Conservation (phyloP, 2,888 invertebrate species). For the Agrilus mali region DNA sequence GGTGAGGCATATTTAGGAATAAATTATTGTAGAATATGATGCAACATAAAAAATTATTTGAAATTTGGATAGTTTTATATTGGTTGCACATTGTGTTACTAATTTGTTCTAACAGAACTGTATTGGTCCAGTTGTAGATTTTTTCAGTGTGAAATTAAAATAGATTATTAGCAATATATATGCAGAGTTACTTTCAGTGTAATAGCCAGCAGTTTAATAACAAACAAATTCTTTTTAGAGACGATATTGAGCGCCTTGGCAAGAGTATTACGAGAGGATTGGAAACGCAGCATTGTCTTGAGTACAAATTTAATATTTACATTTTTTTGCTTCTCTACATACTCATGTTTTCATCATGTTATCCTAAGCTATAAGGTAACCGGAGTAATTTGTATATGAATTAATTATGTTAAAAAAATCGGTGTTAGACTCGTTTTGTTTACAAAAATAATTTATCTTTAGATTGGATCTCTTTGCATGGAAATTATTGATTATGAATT, state of each 20-base stretch:
- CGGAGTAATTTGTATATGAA: no score
- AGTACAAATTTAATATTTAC: slow-evolving; percentile 94
- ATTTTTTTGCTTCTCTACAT: slow-evolving; percentile 95
- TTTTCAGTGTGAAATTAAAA: no score
- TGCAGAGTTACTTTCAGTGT: no score
- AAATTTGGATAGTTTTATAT: no score
- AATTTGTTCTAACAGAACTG: no score
- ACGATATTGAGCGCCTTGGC: slow-evolving; percentile 90
- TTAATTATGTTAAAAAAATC: no score
- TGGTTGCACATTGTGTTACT: no score
- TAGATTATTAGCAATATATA: no score
- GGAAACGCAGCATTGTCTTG: slow-evolving; percentile 90
- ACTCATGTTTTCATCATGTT: slow-evolving; percentile 87
- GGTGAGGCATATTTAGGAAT: slow-evolving; percentile 41
- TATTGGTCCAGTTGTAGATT: no score
- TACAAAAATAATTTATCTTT: slow-evolving; percentile 6
- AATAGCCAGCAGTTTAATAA: no score
- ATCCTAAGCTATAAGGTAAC: slow-evolving; percentile 87
- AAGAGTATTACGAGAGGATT: slow-evolving; percentile 92
- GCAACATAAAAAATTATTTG: no score
- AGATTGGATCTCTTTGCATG: slow-evolving; percentile 94
- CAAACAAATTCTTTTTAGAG: slow-evolving; percentile 43
- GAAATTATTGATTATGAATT: slow-evolving; percentile 93
- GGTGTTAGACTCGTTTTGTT: not conserved
- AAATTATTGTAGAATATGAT: no score